Conservation (phyloP, 2,113 vertebrate genomes). For the Mellivora capensis region DNA sequence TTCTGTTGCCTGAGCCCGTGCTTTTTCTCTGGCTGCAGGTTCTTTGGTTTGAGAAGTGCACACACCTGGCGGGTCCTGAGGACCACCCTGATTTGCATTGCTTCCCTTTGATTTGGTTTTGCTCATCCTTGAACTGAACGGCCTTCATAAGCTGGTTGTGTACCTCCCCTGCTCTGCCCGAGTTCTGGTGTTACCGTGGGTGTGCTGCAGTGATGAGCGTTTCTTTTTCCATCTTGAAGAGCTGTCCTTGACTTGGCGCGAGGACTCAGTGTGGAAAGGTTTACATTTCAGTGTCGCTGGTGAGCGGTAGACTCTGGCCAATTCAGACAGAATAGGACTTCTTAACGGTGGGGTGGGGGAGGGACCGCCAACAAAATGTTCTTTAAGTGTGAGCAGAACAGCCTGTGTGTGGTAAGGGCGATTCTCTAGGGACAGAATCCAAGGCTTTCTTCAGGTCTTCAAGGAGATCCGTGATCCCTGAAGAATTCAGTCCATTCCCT, state of each 20-base stretch:
- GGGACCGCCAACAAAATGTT: neutral
- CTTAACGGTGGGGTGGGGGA: neutral
- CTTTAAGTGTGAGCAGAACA: neutral
- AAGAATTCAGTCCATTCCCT: neutral
- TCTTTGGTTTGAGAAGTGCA: neutral
- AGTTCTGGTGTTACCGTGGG: fast-evolving
- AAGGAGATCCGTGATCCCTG: neutral
- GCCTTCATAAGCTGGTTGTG: neutral
- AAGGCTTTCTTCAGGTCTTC: neutral
- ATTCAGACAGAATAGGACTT: neutral
- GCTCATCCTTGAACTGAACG: neutral
- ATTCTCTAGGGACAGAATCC: neutral
- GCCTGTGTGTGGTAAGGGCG: neutral
- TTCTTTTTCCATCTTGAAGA: neutral
- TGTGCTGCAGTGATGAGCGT: neutral
- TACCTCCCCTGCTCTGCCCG: neutral
- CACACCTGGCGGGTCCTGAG: fast-evolving
- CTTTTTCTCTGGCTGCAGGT: neutral
- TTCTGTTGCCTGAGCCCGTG: neutral
- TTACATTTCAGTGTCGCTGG: fast-evolving
- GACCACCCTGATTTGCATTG: neutral
- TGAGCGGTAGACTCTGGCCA: neutral
- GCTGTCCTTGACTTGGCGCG: neutral
- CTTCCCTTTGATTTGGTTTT: neutral
- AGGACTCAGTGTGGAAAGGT: neutral